A percentile compares a stretch with the other conserved stretches of the same genome.
Conservation (phyloP, 2,888 invertebrate species). For the Exocentrus adspersus region DNA sequence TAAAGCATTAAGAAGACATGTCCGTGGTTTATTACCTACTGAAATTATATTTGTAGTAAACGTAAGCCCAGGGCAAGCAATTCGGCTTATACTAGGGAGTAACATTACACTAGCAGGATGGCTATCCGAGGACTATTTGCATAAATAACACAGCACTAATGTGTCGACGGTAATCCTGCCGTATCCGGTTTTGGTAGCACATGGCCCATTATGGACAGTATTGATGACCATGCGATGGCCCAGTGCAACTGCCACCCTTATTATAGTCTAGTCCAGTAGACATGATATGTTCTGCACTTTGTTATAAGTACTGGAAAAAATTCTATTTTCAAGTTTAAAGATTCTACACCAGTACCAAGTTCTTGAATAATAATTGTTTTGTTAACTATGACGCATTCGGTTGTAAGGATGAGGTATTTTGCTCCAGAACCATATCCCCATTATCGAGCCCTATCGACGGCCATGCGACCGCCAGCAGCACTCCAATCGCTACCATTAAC, state of each 20-base stretch:
- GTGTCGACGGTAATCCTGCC: conserved; percentile 1
- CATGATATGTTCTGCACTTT: too few relatives aligned
- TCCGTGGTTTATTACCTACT: too few relatives aligned
- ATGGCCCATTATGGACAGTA: conserved; percentile 5
- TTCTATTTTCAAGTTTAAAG: too few relatives aligned
- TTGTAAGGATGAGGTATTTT: too few relatives aligned
- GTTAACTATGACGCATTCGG: too few relatives aligned
- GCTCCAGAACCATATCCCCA: background rate
- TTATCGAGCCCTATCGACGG: conserved; percentile 18
- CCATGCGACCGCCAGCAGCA: conserved; percentile 52
- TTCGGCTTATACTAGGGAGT: background rate
- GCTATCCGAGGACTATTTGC: background rate
- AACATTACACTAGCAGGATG: background rate
- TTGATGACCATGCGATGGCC: conserved; percentile 7
- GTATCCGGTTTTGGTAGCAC: conserved; percentile 14
- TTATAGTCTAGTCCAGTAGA: conserved; percentile 43
- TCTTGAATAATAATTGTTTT: too few relatives aligned
- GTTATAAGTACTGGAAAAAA: too few relatives aligned
- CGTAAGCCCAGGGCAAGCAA: background rate
- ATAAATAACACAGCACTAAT: conserved; percentile 12
- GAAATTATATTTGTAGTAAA: background rate
- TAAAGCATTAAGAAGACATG: too few relatives aligned
- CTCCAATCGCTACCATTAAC: conserved; percentile 58
- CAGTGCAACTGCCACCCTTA: conserved; percentile 58
- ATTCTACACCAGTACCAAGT: too few relatives aligned